phyloP scores from a whole-genome alignment of 2,888 invertebrate genomes.

The Caenorhabditis macrosperma region DNA sequence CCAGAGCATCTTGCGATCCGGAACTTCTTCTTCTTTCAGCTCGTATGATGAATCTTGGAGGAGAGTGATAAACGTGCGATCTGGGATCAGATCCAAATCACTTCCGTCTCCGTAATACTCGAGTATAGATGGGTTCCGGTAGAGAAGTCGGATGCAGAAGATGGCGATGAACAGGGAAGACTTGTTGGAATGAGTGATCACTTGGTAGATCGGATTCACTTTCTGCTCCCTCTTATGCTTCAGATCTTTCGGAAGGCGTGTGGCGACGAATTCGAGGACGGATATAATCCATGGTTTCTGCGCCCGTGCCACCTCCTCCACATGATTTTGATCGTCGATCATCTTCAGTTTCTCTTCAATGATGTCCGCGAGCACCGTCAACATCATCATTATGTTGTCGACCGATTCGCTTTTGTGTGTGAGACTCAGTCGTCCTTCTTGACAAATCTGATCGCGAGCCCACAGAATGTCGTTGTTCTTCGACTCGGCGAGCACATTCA shows the following conservation, averaged over 20 bases:
- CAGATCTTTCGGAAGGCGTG: constrained; percentile 38
- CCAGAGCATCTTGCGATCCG: constrained; percentile 16
- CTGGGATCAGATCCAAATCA: neutral
- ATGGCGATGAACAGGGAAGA: constrained; percentile 43
- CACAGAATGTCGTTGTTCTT: constrained; percentile 37
- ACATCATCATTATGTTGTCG: constrained; percentile 51
- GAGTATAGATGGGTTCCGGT: neutral
- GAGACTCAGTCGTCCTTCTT: constrained; percentile 24
- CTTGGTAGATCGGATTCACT: constrained; percentile 38
- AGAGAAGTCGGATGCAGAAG: constrained; percentile 26
- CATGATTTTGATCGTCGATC: constrained; percentile 18
- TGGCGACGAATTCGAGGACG: constrained; percentile 40
- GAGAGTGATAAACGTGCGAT: neutral
- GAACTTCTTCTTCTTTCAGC: constrained; percentile 2
- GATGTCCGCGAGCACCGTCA: constrained; percentile 23
- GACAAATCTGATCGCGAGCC: constrained; percentile 42
- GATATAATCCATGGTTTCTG: constrained; percentile 50
- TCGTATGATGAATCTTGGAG: neutral
- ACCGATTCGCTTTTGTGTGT: constrained; percentile 33
- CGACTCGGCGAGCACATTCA: constrained; percentile 11
- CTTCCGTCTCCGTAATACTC: constrained; percentile 22
- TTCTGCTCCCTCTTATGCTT: constrained; percentile 22
- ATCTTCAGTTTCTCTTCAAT: constrained; percentile 23
- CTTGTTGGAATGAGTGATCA: constrained; percentile 43
- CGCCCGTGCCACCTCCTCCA: constrained; percentile 1